Evolutionary conservation across 2,113 vertebrate species (phyloP).

Genomic region (Aspidoscelis tigris): DNA sequence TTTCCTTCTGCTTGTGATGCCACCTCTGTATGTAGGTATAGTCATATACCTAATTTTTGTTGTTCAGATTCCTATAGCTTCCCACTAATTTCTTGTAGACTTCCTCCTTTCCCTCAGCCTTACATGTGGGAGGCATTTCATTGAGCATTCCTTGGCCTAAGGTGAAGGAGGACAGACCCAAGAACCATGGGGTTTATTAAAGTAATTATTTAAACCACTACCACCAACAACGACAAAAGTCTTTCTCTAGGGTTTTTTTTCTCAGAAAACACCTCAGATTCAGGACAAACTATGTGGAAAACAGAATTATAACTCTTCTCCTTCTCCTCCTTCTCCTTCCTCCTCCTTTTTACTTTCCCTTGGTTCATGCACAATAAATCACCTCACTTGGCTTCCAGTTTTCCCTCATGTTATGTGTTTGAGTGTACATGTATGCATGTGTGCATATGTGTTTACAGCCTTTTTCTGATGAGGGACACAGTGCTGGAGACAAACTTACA

Average conservation of each 20-base stretch:
- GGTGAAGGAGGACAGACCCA: conserved; percentile 77
- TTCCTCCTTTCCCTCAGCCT: conserved; percentile 82
- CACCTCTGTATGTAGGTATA: conserved; percentile 12
- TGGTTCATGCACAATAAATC: neutral
- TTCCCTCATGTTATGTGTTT: neutral
- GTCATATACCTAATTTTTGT: conserved; percentile 30
- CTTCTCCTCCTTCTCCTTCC: neutral
- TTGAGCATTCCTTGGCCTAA: conserved; percentile 81
- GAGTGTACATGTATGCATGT: too few species aligned
- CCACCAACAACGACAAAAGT: too few species aligned
- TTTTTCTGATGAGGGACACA: neutral
- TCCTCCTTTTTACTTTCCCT: neutral
- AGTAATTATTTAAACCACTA: too few species aligned
- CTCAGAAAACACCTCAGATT: neutral
- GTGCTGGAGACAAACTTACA: neutral
- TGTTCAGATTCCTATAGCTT: neutral
- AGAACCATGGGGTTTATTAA: conserved; percentile 80
- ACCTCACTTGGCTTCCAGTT: neutral
- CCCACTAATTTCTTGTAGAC: conserved; percentile 7
- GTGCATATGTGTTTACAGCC: neutral
- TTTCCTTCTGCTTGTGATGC: too few species aligned
- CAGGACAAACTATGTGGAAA: conserved; percentile 13
- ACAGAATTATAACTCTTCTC: neutral
- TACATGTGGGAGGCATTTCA: conserved; percentile 76
- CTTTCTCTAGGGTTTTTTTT: neutral